phyloP scores from a whole-genome alignment of 1,140 invertebrate genomes.

The Rhopalosiphum maidis region DNA sequence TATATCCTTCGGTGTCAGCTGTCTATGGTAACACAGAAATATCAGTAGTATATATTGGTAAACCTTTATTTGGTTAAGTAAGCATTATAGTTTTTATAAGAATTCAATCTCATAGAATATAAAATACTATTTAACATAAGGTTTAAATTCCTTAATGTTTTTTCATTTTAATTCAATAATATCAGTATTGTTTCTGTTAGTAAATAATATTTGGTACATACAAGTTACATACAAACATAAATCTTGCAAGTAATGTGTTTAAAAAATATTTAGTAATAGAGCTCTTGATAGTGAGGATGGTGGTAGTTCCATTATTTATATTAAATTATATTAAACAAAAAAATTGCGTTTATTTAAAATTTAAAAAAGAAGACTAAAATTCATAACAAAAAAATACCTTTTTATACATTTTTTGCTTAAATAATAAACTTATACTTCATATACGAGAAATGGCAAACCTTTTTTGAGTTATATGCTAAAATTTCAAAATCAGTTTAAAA shows the following conservation, averaged over 20 bases:
- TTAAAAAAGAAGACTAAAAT: background rate
- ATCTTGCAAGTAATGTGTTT: background rate
- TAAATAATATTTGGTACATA: background rate
- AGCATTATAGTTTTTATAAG: background rate
- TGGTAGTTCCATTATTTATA: background rate
- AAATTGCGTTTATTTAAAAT: background rate
- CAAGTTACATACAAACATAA: too few relatives aligned
- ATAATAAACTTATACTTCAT: background rate
- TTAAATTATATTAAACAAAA: background rate
- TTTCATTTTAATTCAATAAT: background rate
- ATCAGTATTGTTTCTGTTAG: background rate
- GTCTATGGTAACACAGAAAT: conserved; percentile 99
- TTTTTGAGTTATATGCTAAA: background rate
- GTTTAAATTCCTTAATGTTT: background rate
- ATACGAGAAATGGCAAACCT: background rate
- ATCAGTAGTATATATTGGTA: conserved; percentile 98
- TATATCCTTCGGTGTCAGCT: conserved; percentile 95
- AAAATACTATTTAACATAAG: background rate
- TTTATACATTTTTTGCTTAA: background rate
- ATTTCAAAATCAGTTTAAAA: background rate
- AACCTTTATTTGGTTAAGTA: conserved; percentile 88
- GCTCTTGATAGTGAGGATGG: background rate
- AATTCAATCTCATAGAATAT: background rate
- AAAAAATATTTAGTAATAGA: background rate
- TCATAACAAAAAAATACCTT: background rate